Evolutionary conservation across 2,888 invertebrate species (phyloP), one percentile per base, ranked within the genome.

Genomic region (Phengaris arion): DNA sequence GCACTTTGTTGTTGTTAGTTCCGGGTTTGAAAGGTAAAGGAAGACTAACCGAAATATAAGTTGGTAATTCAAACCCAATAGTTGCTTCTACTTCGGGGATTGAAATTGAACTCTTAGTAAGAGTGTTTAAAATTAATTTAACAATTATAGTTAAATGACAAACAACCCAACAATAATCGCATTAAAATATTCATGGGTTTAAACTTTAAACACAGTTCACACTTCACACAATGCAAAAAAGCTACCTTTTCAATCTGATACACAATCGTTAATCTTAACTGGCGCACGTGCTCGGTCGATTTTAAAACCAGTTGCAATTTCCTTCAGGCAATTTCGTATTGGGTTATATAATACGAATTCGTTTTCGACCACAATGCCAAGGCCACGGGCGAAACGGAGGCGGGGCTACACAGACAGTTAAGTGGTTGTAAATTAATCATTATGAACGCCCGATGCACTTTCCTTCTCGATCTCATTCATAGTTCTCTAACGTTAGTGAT

Each of bases 371-470:
- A 83, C 75, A 78, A 22, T 68, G 78, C 81, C 87, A 86, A 89
- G 87, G 87, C 85, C 86, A 84, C 79, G 81, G 82, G 82, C 86
- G 85, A 86, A 82, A 81, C 84, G 82, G 83, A 82, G 89, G 89
- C 89, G 89, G 88, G 86, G 86, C 87, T 79, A 88, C 22, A 22
- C 22, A 22, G 22, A 22, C 86, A 89, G 85, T 83, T 84, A 87
- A 89, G 88, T 85, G 86, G 85, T 84, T 85, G 86, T 82, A 84
- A 76, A 89, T 89, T 89, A 88, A 91, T 88, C 86, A 88, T 84
- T 85, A 83, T 87, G 87, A 86, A 89, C 77, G 82, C 80, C n/a
- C n/a, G 84, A 89, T 91, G 91, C 91, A 91, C 90, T 91, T 89
- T 91, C 92, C 85, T 87, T 92, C 88, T 91, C 88, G 82, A 84